These are phyloP conservation scores for Centropristis striata DNA, from an alignment of 2,113 vertebrate species.

Conservation along the genomic window DNA sequence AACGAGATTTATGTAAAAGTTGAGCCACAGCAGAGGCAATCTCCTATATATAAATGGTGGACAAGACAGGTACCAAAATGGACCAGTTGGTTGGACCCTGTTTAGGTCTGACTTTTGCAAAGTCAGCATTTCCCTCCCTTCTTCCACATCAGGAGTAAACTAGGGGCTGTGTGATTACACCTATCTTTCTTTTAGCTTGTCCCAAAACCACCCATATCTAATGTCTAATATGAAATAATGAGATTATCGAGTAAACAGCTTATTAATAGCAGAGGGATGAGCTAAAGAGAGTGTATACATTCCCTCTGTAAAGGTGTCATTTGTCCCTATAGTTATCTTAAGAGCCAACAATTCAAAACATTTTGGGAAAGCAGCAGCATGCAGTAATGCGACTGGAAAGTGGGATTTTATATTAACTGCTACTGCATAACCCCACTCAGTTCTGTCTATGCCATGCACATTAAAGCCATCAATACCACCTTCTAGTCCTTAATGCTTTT, in stretches of 20 bases:
- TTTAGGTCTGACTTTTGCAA: not conserved
- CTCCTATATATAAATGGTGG: too few relatives aligned
- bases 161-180: too few relatives aligned
- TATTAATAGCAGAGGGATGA: not conserved
- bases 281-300: not conserved
- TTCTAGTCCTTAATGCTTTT: not conserved
- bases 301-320: not conserved
- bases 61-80: too few relatives aligned
- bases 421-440: not conserved
- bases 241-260: not conserved
- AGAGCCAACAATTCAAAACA: not conserved
- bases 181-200: too few relatives aligned
- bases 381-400: not conserved
- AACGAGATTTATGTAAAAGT: too few relatives aligned
- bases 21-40: too few relatives aligned
- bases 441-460: too few relatives aligned
- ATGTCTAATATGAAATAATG: too few relatives aligned
- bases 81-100: not conserved
- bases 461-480: too few relatives aligned
- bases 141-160: not conserved
- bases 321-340: not conserved
- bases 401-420: not conserved
- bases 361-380: not conserved
- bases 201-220: too few relatives aligned
- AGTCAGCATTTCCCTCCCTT: not conserved